phyloP scores from a whole-genome alignment of 35 echinoderm and acorn worm genomes.

The Nesometra sesokonis region DNA sequence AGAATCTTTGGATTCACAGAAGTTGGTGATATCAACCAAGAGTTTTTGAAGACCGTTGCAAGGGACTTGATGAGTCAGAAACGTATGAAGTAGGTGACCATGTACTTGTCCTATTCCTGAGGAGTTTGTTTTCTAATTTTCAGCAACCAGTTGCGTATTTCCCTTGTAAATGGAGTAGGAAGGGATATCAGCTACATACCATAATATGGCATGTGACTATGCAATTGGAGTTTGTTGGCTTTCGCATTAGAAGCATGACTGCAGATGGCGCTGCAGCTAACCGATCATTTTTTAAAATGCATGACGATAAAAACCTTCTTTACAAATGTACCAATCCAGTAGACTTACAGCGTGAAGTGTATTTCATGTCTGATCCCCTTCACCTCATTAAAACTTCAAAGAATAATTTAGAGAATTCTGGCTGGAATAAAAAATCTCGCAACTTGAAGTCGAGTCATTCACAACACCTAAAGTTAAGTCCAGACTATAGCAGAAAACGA shows the following conservation, averaged over 20 bases:
- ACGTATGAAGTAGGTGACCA: constrained; percentile 17
- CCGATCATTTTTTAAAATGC: constrained; percentile 18
- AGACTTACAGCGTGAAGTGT: background rate
- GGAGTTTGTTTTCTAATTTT: constrained; percentile 21
- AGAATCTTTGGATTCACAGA: constrained; percentile 35
- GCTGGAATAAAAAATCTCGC: too few relatives aligned
- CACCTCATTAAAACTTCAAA: too few relatives aligned
- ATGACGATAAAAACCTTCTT: background rate
- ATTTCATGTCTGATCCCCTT: too few relatives aligned
- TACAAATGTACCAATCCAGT: background rate
- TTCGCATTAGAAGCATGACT: constrained; percentile 3
- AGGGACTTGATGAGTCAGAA: background rate
- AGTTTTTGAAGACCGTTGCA: constrained; percentile 18
- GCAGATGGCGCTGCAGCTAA: constrained; percentile 31
- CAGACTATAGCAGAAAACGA: background rate
- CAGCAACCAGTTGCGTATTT: background rate
- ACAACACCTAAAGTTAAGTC: too few relatives aligned
- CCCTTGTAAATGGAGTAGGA: background rate
- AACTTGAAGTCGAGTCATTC: too few relatives aligned
- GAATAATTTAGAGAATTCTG: too few relatives aligned
- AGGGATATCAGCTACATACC: background rate
- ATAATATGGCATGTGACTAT: background rate
- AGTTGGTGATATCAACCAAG: constrained; percentile 27
- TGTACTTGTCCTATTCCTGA: constrained; percentile 15
- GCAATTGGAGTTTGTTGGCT: constrained; percentile 2